Evolutionary conservation across 2,113 vertebrate genomes (phyloP), one percentile per base, ranked within the genome.

Genomic region (Gobius niger): DNA sequence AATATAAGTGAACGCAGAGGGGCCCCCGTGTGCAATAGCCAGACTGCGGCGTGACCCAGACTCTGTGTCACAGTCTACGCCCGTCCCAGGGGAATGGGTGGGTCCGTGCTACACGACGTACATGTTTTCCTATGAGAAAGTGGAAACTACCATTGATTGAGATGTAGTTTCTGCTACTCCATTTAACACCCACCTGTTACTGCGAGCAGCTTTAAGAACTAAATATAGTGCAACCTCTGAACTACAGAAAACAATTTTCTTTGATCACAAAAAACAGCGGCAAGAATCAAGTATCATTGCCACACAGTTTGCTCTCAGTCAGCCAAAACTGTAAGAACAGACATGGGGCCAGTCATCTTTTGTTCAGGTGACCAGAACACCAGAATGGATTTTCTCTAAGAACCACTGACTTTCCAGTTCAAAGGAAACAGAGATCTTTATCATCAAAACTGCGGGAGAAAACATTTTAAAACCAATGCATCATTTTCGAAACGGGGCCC

Each of bases 11-110:
- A 42, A 60, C 40, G 10, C 19, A 8, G 18, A 13, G n/a, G 47
- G 65, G 68, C 40, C 47, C 47, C 49, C 65, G 49, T 11, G 0
- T 56, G 15, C 19, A 63, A 47, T 56, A 63, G 54, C 44, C 15
- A 76, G 1, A 64, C 16, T 9, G 4, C 50, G 19, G 11, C 65
- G 13, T 14, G 57, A 57, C 60, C 49, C 13, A 47, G 14, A 62
- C 18, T 18, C 47, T 54, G 52, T 19, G 52, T 9, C 10, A 4
- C 18, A 64, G 24, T 47, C 13, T 53, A 72, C 82, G 71, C 68
- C 75, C 61, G 73, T 60, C 68, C 70, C 65, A 9, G 0, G 11
- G 18, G 67, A 54, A 76, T 42, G 62, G 78, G 78, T 73, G 74
- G 67, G 70, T 76, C 70, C 70, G 44, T 59, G 75, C 63, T 68